Evolutionary conservation across 37 sponge, comb jelly and placozoan species (phyloP).

Genomic region (Petrosia ficiformis): DNA sequence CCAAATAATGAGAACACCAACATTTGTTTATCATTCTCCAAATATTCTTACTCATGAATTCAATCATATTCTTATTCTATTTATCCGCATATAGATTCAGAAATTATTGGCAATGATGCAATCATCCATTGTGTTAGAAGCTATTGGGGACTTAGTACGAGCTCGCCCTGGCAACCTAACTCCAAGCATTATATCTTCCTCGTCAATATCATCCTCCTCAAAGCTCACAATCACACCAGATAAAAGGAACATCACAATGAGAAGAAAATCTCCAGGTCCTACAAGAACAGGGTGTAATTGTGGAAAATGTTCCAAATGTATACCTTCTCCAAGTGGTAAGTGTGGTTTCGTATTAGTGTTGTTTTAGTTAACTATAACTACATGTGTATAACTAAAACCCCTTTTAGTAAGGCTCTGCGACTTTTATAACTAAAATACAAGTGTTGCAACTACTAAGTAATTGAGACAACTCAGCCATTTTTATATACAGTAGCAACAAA

Average conservation of each 20-base stretch:
- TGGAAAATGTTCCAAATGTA: constrained; percentile 37
- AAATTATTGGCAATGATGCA: constrained; percentile 49
- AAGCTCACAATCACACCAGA: not conserved
- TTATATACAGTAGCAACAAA: too few relatives aligned
- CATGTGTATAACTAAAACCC: too few relatives aligned
- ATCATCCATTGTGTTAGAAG: constrained; percentile 20
- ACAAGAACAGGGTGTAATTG: constrained; percentile 10
- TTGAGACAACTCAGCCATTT: too few relatives aligned
- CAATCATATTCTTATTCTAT: constrained; percentile 5
- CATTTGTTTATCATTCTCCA: too few relatives aligned
- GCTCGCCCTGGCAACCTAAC: constrained; percentile 23
- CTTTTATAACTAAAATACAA: too few relatives aligned
- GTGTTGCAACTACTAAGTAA: too few relatives aligned
- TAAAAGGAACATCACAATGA: not conserved
- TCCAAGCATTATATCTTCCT: not conserved
- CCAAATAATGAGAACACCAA: too few relatives aligned
- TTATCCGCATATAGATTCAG: constrained; percentile 36
- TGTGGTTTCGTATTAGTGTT: not conserved
- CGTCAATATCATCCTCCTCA: not conserved
- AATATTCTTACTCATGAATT: too few relatives aligned
- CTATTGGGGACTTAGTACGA: constrained; percentile 38
- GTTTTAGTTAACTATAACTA: too few relatives aligned
- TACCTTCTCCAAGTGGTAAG: constrained; percentile 59
- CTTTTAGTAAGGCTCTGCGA: too few relatives aligned
- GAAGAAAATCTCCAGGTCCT: not conserved